phyloP scores from a whole-genome alignment of 2,113 vertebrate species.

The Lipotes vexillifer region DNA sequence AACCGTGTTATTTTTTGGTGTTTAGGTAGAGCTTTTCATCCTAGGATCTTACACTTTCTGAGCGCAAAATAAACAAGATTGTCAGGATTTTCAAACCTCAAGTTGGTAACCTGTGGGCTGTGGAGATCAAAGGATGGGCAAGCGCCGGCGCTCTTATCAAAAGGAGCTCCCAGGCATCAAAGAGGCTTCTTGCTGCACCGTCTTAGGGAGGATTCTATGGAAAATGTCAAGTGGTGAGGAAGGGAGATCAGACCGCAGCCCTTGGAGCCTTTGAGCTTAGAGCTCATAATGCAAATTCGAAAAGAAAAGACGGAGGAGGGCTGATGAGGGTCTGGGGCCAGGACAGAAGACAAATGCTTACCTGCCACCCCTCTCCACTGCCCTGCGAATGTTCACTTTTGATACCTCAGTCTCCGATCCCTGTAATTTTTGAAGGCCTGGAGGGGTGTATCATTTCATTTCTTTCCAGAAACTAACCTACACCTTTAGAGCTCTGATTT shows the following conservation, averaged over 20 bases:
- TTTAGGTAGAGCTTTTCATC: neutral
- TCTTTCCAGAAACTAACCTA: neutral
- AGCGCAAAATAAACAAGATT: neutral
- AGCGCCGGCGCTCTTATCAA: neutral
- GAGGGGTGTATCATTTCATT: neutral
- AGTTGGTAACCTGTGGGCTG: neutral
- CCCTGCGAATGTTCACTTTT: neutral
- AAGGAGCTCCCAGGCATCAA: neutral
- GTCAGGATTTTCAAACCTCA: neutral
- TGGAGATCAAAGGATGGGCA: constrained; percentile 11
- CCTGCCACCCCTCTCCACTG: neutral
- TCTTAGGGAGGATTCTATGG: neutral
- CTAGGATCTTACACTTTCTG: neutral
- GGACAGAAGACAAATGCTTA: neutral
- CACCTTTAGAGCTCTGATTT: neutral
- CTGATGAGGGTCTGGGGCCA: neutral
- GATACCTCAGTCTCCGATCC: neutral
- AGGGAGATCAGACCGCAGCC: neutral
- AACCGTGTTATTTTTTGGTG: neutral
- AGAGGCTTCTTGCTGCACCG: neutral
- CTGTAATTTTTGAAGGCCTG: neutral
- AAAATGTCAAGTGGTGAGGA: neutral
- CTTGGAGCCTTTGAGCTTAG: neutral
- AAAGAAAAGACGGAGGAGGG: neutral
- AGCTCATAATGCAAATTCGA: neutral